Percentiles rank a stretch among this genome's conserved stretches.
Evolutionary conservation across 2,888 invertebrate species (phyloP).

Genomic region (Aspidiotus rigidus): DNA sequence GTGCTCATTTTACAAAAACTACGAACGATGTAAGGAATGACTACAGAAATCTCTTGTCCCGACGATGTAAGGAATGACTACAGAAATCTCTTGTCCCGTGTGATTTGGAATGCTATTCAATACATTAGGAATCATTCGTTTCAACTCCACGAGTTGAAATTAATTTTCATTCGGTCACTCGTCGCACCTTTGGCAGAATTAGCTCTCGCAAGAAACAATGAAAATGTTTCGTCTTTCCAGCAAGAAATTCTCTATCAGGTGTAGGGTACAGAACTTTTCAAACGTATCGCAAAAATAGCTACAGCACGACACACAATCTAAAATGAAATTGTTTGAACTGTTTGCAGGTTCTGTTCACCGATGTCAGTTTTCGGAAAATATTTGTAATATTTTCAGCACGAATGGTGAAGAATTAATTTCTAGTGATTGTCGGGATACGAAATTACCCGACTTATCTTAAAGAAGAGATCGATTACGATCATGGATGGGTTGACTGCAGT

Average conservation of each 20-base stretch:
- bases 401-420: slow-evolving; percentile 3
- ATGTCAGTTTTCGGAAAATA: slow-evolving; percentile 5
- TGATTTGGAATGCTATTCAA: neutral
- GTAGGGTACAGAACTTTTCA: too few relatives aligned
- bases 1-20: neutral
- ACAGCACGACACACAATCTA: neutral
- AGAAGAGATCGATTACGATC: slow-evolving; percentile 10
- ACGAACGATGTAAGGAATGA: neutral
- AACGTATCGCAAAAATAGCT: neutral
- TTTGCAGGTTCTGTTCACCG: slow-evolving; percentile 16
- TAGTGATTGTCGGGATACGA: neutral
- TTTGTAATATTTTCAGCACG: slow-evolving; percentile 2
- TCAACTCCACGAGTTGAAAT: slow-evolving; percentile 15
- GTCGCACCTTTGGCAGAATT: slow-evolving; percentile 15
- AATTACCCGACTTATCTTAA: slow-evolving; percentile 2
- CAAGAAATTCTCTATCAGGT: neutral
- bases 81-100: too few relatives aligned
- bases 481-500: slow-evolving; percentile 11
- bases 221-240: neutral
- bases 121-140: slow-evolving; percentile 10
- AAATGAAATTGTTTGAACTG: neutral
- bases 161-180: slow-evolving; percentile 5
- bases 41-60: neutral
- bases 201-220: neutral
- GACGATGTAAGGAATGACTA: neutral